Base-by-base conservation (phyloP, 2,797 vertebrate genomes). In the Heterohyrax brucei region DNA sequence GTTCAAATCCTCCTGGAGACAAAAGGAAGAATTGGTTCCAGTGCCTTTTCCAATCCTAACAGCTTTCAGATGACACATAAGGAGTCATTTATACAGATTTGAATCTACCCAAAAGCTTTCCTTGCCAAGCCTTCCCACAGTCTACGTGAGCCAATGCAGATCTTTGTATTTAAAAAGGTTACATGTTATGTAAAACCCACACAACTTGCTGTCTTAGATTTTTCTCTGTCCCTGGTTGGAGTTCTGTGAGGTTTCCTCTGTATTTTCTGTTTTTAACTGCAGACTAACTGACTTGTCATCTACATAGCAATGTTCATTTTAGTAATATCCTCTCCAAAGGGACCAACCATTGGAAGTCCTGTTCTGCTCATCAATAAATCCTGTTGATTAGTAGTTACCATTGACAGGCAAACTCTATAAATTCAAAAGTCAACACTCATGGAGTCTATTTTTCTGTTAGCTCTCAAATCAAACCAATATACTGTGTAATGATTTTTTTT, bases 31-130 rank as follows among this genome's bases (percentile, higher is more conserved):
- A 97, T 96, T 94, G 96, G 92, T 96, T 98, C 97, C 96, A 97
- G 95, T 95, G 96, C 96, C 95, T 97, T 98, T 98, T 98, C 97
- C 97, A 97, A 97, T 97, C 97, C 89, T 97, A 97, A 97, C 96
- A 97, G 97, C 97, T 98, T 97, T 96, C 95, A 73, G 97, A 98
- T 98, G 97, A 97, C 97, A 97, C 97, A 98, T 95, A 96, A 95
- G 96, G 97, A 97, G 95, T 97, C 97, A 97, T 97, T 98, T 97
- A 97, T 95, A 97, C 96, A 97, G 94, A 96, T 94, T 96, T 93
- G 96, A 97, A 97, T 95, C 97, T 95, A 97, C 97, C 97, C 97
- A 87, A 94, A 93, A 96, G 89, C 28, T 6, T 95, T 98, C 78
- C 94, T 97, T 72, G 97, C 97, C 97, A 98, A 98, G 94, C 94